Base-by-base conservation (phyloP, 2,797 vertebrate genomes). In the Gobionotothen gibberifrons region DNA sequence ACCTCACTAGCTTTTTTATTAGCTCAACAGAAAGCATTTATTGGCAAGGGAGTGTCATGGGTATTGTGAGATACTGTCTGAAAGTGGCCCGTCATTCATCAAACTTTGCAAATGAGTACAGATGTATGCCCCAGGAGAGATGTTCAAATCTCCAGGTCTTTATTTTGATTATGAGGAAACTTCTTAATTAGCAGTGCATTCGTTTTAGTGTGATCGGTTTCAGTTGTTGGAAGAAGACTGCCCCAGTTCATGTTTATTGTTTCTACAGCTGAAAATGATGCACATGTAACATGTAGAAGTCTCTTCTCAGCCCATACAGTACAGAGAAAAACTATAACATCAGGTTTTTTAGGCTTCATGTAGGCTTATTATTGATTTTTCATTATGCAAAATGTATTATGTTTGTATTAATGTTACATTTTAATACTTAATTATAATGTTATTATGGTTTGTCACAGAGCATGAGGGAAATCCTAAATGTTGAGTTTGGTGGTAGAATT, bases 1-100 rank as follows among this genome's bases (percentile, higher is more conserved):
- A 74, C 43, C 76, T 76, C 53, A 71, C 52, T 76, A 61, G 76
- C 54, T 78, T 55, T 36, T 74, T 84, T 53, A 63, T 77, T 69
- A 76, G 74, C 66, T 87, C 54, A 63, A 65, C 54, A 60, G 70
- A 78, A 65, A 68, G 61, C 79, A 51, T 84, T 82, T 83, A 69
- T 70, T 76, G 52, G 66, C 70, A 73, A 69, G 42, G 53, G 82
- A 51, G 13, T 64, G 61, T 73, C 64, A 22, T 11, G 51, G 51
- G 22, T 51, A n/a, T 74, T 82, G 21, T 57, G 46, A 55, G 55
- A 67, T 79, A 55, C 57, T 70, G 52, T 74, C 55, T 76, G 57
- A 65, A 69, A 68, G 10, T 55, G 40, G 47, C 62, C 57, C 44
- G 32, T 70, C 53, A 42, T 78, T 76, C 66, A 59, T 81, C 21